phyloP scores from a whole-genome alignment of 2,113 vertebrate species.

The Benthochromis sp. region DNA sequence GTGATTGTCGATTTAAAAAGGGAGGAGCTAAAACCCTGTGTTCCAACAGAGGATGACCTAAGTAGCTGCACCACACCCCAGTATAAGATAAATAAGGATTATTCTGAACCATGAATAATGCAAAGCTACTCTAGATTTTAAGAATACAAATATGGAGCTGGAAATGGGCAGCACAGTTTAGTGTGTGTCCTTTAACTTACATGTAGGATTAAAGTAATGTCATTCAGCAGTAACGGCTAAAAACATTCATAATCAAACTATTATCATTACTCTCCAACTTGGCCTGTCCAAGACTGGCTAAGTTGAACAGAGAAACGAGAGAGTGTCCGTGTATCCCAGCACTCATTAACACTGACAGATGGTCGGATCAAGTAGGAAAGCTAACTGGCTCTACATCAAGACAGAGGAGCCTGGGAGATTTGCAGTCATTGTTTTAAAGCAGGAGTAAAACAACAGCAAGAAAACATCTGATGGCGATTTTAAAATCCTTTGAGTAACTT shows the following conservation, averaged over 20 bases:
- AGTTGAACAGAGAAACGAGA: not conserved
- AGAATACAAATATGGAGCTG: not conserved
- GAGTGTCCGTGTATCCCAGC: not conserved
- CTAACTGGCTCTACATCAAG: not conserved
- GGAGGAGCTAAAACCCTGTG: not conserved
- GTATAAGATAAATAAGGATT: not conserved
- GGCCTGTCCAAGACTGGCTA: not conserved
- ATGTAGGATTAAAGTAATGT: not conserved
- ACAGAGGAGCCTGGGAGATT: not conserved
- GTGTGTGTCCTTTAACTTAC: not conserved
- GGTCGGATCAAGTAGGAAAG: not conserved
- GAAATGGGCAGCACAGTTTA: not conserved
- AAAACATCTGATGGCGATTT: not conserved
- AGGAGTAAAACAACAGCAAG: not conserved
- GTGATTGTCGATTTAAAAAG: not conserved
- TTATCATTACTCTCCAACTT: not conserved
- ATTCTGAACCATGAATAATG: not conserved
- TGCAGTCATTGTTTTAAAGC: not conserved
- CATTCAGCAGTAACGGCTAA: not conserved
- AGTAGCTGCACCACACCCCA: not conserved
- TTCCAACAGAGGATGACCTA: not conserved
- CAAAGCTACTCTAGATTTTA: not conserved
- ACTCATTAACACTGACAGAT: conserved; percentile 33
- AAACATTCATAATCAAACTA: not conserved
- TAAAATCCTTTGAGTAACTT: not conserved